A percentile compares a stretch with the other conserved stretches of the same genome.
Conservation (phyloP, 92 coral and sea anemone species). For the Paragorgia papillata region DNA sequence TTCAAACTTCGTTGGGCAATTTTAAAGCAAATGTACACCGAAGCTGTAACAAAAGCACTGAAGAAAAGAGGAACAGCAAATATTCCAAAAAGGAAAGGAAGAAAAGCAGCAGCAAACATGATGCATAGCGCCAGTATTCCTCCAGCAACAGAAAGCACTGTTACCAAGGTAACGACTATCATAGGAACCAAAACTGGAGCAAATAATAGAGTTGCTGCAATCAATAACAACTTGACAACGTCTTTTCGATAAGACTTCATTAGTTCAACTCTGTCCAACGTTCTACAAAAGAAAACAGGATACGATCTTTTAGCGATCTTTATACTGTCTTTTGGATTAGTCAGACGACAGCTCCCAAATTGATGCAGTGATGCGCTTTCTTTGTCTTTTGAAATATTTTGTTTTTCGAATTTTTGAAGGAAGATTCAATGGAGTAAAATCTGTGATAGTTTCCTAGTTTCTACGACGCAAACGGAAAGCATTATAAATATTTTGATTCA, state of each 20-base stretch:
- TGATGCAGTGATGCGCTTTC: too few species aligned
- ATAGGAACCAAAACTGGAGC: neutral
- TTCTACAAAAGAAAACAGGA: too few species aligned
- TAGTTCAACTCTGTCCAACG: too few species aligned
- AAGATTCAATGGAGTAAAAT: too few species aligned
- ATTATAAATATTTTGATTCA: too few species aligned
- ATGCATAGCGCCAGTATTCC: neutral
- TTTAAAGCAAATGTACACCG: neutral
- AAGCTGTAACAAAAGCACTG: neutral
- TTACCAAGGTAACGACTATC: neutral
- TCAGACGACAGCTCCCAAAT: too few species aligned
- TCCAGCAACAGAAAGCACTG: neutral
- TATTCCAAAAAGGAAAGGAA: neutral
- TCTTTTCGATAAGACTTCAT: neutral
- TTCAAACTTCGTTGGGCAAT: neutral
- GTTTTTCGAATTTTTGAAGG: too few species aligned
- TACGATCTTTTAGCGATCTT: too few species aligned
- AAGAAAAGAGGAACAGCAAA: neutral
- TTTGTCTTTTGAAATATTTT: too few species aligned
- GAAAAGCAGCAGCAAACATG: neutral
- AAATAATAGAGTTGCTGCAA: neutral
- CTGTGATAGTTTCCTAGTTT: too few species aligned
- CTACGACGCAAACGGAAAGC: too few species aligned
- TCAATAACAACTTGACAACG: neutral
- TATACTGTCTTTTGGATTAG: too few species aligned